Percentiles rank a stretch among this genome's conserved stretches.
Evolutionary conservation across 2,888 invertebrate species (phyloP).

Genomic region (Drosophila subsilvestris): DNA sequence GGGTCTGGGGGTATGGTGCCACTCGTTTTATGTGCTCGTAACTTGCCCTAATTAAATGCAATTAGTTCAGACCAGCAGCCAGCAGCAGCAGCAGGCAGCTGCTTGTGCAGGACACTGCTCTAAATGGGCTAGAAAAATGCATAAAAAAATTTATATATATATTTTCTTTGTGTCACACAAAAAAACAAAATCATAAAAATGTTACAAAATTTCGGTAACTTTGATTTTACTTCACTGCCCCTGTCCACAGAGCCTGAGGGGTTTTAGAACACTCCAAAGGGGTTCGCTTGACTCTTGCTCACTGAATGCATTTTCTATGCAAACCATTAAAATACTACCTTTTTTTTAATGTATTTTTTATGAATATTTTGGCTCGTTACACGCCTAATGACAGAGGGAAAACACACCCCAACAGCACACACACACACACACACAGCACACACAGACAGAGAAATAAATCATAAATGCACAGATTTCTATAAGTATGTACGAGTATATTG

Average conservation of each 20-base stretch:
- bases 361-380: slow-evolving; percentile 41
- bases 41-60: slow-evolving; percentile 76
- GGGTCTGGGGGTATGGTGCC: slow-evolving; percentile 15
- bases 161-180: slow-evolving; percentile 54
- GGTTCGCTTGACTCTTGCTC: slow-evolving; percentile 8
- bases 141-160: slow-evolving; percentile 51
- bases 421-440: not conserved
- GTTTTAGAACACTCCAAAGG: slow-evolving; percentile 15
- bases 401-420: slow-evolving; percentile 53
- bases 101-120: slow-evolving; percentile 24
- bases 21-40: slow-evolving; percentile 47
- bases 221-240: slow-evolving; percentile 25
- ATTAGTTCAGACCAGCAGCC: slow-evolving; percentile 61
- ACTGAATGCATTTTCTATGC: slow-evolving; percentile 61
- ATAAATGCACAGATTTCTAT: slow-evolving; percentile 12
- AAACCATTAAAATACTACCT: slow-evolving; percentile 43
- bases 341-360: slow-evolving; percentile 53
- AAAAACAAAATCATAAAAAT: slow-evolving; percentile 56
- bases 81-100: slow-evolving; percentile 23
- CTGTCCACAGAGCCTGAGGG: slow-evolving; percentile 1
- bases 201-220: slow-evolving; percentile 22
- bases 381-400: slow-evolving; percentile 56
- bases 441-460: slow-evolving; percentile 7
- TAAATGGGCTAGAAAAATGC: slow-evolving; percentile 62
- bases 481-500: not conserved